Base-by-base conservation (phyloP, 2,113 vertebrate genomes). In the Motacilla alba region DNA sequence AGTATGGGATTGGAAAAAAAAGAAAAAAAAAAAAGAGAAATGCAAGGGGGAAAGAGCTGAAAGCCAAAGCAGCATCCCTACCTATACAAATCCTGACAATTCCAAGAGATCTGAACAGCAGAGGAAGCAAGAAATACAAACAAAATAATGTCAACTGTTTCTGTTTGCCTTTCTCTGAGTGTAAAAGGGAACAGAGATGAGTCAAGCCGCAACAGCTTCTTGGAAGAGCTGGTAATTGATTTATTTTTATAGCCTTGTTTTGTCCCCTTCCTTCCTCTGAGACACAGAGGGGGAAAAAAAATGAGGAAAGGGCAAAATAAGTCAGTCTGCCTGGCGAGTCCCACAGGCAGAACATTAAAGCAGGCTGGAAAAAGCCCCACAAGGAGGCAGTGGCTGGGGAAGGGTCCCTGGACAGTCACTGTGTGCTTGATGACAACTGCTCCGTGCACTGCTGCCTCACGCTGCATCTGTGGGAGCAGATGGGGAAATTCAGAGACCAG, bases 401-500 rank as follows among this genome's bases (percentile, higher is more conserved):
- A 93, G 3, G 43, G 70, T 87, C 82, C 75, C 84, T 56, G 75
- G 85, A 21, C 72, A 84, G 56, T 8, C 8, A 0, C 76, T 55
- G 69, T 5, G 8, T 1, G 7, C 28, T 68, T 89, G 41, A 7
- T 27, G 79, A 63, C 66, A 93, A 66, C 64, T 94, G 83, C 44
- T 93, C 43, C 73, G 30, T 24, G 60, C 68, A 14, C 90, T 83
- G 76, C 82, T 78, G 50, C 83, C 79, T 87, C 82, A 23, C 60
- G 49, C 82, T 69, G 11, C 82, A 84, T 77, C 91, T 96, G 79
- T 26, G 37, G 69, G 58, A 87, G 74, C 87, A 95, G 88, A 93
- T 86, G 91, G 94, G 88, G 62, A 79, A 33, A 74, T 88, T 90
- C 19, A 62, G 77, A 70, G 74, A 78, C 24, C 1, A 2, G 47